Conservation (phyloP, 2,888 invertebrate species). For the Drosophila peninsularis region DNA sequence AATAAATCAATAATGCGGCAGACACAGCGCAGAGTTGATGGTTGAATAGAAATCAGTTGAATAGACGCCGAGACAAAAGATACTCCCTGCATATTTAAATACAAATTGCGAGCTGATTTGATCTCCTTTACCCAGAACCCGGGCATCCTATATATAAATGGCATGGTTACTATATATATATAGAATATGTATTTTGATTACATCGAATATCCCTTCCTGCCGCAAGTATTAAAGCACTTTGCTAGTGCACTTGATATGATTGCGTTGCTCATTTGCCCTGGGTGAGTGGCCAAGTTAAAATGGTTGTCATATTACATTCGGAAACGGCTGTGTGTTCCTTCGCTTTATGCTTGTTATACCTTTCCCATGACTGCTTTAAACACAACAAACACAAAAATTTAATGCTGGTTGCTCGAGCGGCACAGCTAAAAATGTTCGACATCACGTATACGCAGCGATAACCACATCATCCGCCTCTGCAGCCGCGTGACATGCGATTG, state of each 20-base stretch:
- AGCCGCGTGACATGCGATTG: slow-evolving; percentile 51
- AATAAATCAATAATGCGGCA: neutral
- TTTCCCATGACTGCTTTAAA: slow-evolving; percentile 10
- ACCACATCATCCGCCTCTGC: slow-evolving; percentile 3
- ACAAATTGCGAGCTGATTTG: neutral
- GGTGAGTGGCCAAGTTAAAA: slow-evolving; percentile 5
- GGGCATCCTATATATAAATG: too few relatives aligned
- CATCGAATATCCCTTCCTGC: neutral
- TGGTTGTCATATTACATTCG: slow-evolving; percentile 6
- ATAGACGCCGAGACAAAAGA: neutral
- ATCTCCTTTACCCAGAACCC: neutral
- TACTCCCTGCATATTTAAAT: neutral
- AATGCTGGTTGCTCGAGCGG: neutral
- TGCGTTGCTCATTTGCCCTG: slow-evolving; percentile 7
- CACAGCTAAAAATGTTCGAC: neutral
- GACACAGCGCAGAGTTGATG: too few relatives aligned
- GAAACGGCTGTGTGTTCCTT: neutral
- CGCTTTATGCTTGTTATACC: neutral
- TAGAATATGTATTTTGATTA: neutral
- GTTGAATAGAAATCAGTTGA: neutral
- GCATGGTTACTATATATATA: too few relatives aligned
- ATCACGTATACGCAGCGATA: slow-evolving; percentile 18
- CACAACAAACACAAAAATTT: neutral
- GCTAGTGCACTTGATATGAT: neutral
- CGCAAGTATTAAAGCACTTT: too few relatives aligned